Evolutionary conservation across 2,113 vertebrate genomes (phyloP).

Genomic region (Chaetodon auriga): DNA sequence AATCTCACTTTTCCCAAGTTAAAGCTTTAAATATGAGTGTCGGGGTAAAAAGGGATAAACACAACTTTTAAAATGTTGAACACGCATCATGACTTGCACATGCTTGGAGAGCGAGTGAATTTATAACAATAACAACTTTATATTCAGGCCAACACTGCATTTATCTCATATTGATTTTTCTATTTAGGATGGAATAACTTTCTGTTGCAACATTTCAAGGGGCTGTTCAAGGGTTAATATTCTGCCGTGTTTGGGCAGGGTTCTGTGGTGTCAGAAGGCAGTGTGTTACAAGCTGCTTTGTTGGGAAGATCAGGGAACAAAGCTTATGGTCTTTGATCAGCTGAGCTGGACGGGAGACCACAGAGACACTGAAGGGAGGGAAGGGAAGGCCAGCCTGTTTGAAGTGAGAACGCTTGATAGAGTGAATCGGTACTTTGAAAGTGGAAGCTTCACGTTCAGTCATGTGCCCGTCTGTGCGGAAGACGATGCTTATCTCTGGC

Average conservation of each 20-base stretch:
- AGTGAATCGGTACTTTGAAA: slow-evolving; percentile 65
- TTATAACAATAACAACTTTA: background rate
- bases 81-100: background rate
- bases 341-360: slow-evolving; percentile 51
- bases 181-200: background rate
- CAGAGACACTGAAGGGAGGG: slow-evolving; percentile 51
- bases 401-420: slow-evolving; percentile 65
- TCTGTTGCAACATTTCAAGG: background rate
- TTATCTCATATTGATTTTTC: background rate
- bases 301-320: slow-evolving; percentile 70
- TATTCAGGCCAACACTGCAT: background rate
- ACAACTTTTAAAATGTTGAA: background rate
- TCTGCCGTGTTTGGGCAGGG: slow-evolving; percentile 13
- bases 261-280: slow-evolving; percentile 35
- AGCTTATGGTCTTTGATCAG: slow-evolving; percentile 79
- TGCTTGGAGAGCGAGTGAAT: background rate
- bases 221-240: slow-evolving; percentile 34
- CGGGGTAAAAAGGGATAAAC: slow-evolving; percentile 1
- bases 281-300: slow-evolving; percentile 70
- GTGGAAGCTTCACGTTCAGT: slow-evolving; percentile 43
- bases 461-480: slow-evolving; percentile 32
- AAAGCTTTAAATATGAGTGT: background rate
- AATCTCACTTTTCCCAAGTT: background rate
- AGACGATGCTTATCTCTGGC: slow-evolving; percentile 43
- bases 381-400: slow-evolving; percentile 54